Evolutionary conservation across 1,140 invertebrate genomes (phyloP).

Genomic region (Lasioglossum baleicum): DNA sequence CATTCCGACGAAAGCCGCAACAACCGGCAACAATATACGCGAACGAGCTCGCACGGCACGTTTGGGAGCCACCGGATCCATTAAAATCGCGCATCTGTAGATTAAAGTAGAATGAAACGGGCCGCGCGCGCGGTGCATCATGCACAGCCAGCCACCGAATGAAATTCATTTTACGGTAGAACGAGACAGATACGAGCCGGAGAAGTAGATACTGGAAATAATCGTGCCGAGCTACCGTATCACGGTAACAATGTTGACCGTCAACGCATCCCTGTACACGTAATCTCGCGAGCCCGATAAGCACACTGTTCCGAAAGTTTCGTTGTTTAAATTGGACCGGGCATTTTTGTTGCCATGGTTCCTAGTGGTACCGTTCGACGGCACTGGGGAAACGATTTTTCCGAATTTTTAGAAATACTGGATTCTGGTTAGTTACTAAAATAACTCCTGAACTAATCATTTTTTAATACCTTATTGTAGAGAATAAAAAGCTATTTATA

Average conservation of each 20-base stretch:
- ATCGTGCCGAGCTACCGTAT: background rate
- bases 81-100: slow-evolving; percentile 36
- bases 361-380: too few species aligned
- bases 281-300: background rate
- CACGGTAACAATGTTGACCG: background rate
- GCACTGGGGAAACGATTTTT: too few species aligned
- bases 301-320: slow-evolving; percentile 8
- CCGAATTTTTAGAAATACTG: too few species aligned
- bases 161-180: slow-evolving; percentile 6
- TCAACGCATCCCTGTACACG: too few species aligned
- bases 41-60: slow-evolving; percentile 13
- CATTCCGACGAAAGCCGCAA: slow-evolving; percentile 57
- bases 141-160: background rate
- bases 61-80: slow-evolving; percentile 15
- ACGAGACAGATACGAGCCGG: background rate
- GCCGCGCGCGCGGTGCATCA: background rate
- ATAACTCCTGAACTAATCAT: too few species aligned
- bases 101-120: slow-evolving; percentile 33
- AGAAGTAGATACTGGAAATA: background rate
- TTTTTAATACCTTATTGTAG: too few species aligned
- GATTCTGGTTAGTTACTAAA: too few species aligned
- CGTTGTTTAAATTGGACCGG: too few species aligned
- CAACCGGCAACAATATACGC: slow-evolving; percentile 44
- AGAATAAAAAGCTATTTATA: too few species aligned
- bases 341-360: too few species aligned